These are phyloP conservation scores for Sebastes taczanowskii DNA, from an alignment of 2,797 vertebrate genomes.

Conservation along the genomic window DNA sequence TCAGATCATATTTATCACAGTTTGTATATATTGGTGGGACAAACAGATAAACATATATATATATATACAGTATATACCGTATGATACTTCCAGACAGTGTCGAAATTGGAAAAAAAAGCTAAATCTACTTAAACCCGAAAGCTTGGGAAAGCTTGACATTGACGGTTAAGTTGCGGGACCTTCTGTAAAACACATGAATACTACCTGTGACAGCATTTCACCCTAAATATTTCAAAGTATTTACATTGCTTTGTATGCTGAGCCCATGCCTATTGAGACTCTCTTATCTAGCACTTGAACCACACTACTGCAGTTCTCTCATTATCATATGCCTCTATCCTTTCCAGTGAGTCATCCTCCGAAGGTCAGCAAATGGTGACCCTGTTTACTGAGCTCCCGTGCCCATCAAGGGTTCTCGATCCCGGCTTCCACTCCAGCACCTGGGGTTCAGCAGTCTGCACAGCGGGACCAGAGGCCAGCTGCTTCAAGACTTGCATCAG, in stretches of 20 bases:
- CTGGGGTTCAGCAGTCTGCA: constrained; percentile 8
- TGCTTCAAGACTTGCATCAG: constrained; percentile 49
- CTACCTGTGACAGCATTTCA: background rate
- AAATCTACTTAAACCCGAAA: no score
- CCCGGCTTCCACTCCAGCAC: constrained; percentile 13
- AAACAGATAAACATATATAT: background rate
- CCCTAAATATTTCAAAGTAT: background rate
- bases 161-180: no score
- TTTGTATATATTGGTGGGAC: no score
- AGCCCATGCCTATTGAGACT: background rate
- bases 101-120: no score
- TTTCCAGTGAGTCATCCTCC: constrained; percentile 45
- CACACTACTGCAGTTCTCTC: background rate
- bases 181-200: no score
- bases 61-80: no score
- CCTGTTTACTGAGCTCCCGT: constrained; percentile 43
- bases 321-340: constrained; percentile 20
- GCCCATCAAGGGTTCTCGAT: constrained; percentile 24
- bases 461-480: constrained; percentile 30
- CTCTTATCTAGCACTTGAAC: constrained; percentile 3
- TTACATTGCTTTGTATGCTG: background rate
- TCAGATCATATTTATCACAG: no score
- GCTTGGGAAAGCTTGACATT: no score
- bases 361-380: constrained; percentile 45
- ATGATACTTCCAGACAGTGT: no score